phyloP scores from a whole-genome alignment of 2,888 invertebrate species.

The Noctua janthe region DNA sequence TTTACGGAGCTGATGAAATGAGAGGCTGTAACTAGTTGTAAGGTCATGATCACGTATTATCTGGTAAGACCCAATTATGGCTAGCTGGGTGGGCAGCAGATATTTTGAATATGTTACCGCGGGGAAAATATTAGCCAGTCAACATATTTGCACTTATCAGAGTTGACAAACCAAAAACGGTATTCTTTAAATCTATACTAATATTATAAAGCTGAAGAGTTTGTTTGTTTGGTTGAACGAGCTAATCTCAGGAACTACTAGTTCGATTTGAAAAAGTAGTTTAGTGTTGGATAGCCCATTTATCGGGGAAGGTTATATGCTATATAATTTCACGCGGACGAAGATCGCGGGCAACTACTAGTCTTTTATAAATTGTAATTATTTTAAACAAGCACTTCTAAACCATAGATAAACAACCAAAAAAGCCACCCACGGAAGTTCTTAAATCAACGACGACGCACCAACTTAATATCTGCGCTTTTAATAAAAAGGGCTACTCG shows the following conservation, averaged over 20 bases:
- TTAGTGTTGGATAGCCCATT: too few species aligned
- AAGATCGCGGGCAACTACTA: too few species aligned
- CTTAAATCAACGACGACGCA: conserved; percentile 23
- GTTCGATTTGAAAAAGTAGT: too few species aligned
- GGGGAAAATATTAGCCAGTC: too few species aligned
- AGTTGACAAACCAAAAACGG: too few species aligned
- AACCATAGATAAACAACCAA: neutral
- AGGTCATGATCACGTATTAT: neutral
- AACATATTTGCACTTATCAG: too few species aligned
- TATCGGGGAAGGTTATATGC: too few species aligned
- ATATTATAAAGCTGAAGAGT: too few species aligned
- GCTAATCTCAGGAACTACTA: too few species aligned
- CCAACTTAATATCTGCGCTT: conserved; percentile 39
- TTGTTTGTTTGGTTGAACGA: too few species aligned
- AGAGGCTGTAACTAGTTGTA: conserved; percentile 2
- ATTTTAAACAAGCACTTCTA: neutral
- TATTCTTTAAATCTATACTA: neutral
- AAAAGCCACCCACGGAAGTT: neutral
- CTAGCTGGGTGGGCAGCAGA: neutral
- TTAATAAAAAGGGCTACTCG: conserved; percentile 51
- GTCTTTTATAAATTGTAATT: neutral
- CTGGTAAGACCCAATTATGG: neutral
- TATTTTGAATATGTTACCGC: neutral
- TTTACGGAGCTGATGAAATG: conserved; percentile 2
- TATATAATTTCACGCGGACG: too few species aligned